Percentiles rank a stretch among this genome's conserved stretches.
Evolutionary conservation across 2,797 vertebrate genomes (phyloP).

Genomic region (Numenius phaeopus): DNA sequence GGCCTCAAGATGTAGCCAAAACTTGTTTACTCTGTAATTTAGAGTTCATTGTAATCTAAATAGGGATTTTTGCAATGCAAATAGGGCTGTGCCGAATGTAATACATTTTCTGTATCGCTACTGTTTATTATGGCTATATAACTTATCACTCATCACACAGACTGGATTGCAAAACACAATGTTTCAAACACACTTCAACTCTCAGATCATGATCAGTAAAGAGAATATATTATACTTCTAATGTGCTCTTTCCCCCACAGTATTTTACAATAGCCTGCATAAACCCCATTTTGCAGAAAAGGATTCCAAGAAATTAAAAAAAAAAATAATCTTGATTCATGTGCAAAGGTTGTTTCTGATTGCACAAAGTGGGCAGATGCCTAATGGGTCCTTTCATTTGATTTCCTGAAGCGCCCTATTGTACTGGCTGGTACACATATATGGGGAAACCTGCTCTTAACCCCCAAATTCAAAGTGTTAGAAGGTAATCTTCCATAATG

Average conservation of each 20-base stretch:
- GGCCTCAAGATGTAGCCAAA: slow-evolving; percentile 46
- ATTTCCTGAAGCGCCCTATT: background rate
- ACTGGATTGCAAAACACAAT: slow-evolving; percentile 51
- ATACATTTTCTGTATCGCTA: slow-evolving; percentile 46
- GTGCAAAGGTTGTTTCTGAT: background rate
- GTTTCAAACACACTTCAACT: slow-evolving; percentile 45
- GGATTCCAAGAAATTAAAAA: slow-evolving; percentile 1
- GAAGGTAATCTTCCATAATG: background rate
- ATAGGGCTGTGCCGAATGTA: slow-evolving; percentile 35
- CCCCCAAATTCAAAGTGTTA: background rate
- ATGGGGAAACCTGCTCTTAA: background rate
- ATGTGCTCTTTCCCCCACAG: background rate
- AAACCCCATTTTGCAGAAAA: background rate
- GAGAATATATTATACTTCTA: slow-evolving; percentile 40
- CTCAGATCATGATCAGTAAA: slow-evolving; percentile 55
- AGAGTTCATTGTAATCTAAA: slow-evolving; percentile 62
- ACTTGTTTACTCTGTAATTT: slow-evolving; percentile 68
- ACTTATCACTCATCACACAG: slow-evolving; percentile 60
- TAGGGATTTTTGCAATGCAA: slow-evolving; percentile 67
- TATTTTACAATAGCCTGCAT: slow-evolving; percentile 9
- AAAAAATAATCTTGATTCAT: background rate
- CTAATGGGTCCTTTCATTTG: background rate
- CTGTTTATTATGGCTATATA: slow-evolving; percentile 44
- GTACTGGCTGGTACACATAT: background rate
- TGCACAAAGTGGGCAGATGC: background rate